Base-by-base conservation (phyloP, 2,888 invertebrate genomes). In the Spodoptera picta region DNA sequence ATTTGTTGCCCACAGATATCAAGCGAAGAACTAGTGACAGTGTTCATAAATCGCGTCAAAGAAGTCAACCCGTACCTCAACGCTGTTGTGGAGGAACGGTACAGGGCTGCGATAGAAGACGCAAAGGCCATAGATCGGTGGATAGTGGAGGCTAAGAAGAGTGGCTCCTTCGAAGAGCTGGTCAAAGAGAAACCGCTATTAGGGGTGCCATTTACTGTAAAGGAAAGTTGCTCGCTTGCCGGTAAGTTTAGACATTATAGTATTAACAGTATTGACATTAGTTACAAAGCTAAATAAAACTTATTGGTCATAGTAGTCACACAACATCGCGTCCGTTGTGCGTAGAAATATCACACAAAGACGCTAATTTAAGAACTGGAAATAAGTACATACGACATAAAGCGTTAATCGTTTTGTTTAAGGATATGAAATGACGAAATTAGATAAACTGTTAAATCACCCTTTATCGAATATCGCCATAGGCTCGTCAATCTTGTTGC, bases 201-300 rank as follows among this genome's bases (percentile, higher is more conserved):
- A 1, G 98, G 98, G 0, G 95, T 98, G 19, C 98, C 98, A 0
- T 95, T 98, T 49, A 97, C 98, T 3, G 96, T 97, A 0, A 98
- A 98, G 85, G 98, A 98, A 87, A 96, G 97, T 76, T 97, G 98
- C 79, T 95, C 95, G 0, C 92, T 98, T 0, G 95, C 95, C 92
- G 98, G 98, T 97, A 19, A 86, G 88, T 77, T 3, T 27, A 19
- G 19, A 19, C 12, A 12, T 0, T 7, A 24, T 31, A 9, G 14
- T 45, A 19, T 31, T 23, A 2, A 19, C 19, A 2, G 19, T 19
- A 19, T 19, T 19, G 19, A 19, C 19, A 19, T 19, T 19, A 19
- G 19, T 19, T 19, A 19, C 19, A 19, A 19, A 19, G 19, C 19
- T 19, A 19, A 1, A 19, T 19, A 19, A 19, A 19, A 19, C 19